Evolutionary conservation across 2,113 vertebrate genomes (phyloP), one percentile per base, ranked within the genome.

Genomic region (Delphinus delphis): DNA sequence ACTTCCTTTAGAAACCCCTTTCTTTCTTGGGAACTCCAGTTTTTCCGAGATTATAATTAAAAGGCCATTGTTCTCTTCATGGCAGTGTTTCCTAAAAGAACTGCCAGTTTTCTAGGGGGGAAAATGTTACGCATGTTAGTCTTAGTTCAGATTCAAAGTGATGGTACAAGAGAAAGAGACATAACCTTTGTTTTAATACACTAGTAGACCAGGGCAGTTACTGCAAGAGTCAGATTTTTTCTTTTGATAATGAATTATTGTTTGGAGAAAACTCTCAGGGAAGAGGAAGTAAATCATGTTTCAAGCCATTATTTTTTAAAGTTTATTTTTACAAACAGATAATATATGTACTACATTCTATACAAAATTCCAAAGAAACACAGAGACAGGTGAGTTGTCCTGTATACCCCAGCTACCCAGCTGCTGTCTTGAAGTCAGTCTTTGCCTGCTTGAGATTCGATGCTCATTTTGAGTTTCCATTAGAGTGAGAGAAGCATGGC

Each of bases 271-370:
- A 15, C 67, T 63, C 6, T 92, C n/a, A 82, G 53, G 53, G 36
- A 62, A 93, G 67, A 96, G 38, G 14, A 82, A 60, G 9, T 74
- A 28, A 82, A 77, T 83, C 55, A 82, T 83, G 31, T 90, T 95
- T 93, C 47, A 85, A 13, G 85, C 26, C 80, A 20, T 80, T 38
- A 60, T 77, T 92, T 95, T 95, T 85, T 93, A 62, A 89, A 88
- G 38, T 92, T 89, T 58, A 28, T 92, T 96, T 90, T 79, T 28
- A n/a, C 65, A 93, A 88, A n/a, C 21, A 41, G 17, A 28, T 14
- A 36, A 33, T 36, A 4, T 44, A n/a, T 73, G 17, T 83, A 44
- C 50, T 44, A 4, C 50, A 17, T 83, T 77, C 8, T 90, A 53
- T 92, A 88, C 23, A 73, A 20, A 94, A 88, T 87, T 74, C 47